Conservation (phyloP, 2,888 invertebrate genomes). For the Pammene fasciana region DNA sequence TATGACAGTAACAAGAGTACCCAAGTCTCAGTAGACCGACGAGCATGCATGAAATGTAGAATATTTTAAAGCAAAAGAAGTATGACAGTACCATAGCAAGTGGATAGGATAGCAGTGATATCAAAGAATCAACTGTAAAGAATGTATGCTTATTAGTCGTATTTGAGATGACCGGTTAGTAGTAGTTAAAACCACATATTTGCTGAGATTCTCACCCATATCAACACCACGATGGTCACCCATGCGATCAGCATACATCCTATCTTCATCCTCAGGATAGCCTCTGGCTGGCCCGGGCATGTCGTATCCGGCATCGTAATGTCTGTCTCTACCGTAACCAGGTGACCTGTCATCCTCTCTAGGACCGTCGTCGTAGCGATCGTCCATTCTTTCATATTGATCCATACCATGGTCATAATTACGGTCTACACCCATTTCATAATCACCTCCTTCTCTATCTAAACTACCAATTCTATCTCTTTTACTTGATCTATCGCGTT, state of each 20-base stretch:
- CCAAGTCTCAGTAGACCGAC: conserved; percentile 6
- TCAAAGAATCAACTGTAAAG: background rate
- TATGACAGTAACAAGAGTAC: background rate
- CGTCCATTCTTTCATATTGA: conserved; percentile 77
- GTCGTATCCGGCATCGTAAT: conserved; percentile 77
- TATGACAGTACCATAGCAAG: conserved; percentile 6
- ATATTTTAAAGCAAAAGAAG: conserved; percentile 1
- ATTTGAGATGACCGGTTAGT: background rate
- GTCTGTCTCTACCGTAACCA: conserved; percentile 74
- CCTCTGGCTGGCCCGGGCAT: conserved; percentile 76
- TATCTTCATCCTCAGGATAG: conserved; percentile 81
- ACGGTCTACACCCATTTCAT: conserved; percentile 73
- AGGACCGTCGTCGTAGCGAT: conserved; percentile 74
- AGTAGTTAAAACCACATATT: background rate
- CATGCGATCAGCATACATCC: conserved; percentile 78
- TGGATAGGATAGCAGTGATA: background rate
- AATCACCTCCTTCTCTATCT: conserved; percentile 78
- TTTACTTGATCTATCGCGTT: conserved; percentile 80
- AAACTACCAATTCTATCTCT: conserved; percentile 76
- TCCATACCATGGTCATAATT: conserved; percentile 79
- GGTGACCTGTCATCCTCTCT: conserved; percentile 77
- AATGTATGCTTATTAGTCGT: conserved; percentile 5
- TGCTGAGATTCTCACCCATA: conserved; percentile 60
- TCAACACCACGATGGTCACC: conserved; percentile 75
- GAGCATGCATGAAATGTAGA: background rate